A percentile compares a stretch with the other conserved stretches of the same genome.
These are phyloP conservation scores for Glaucopsyche alexis DNA, from an alignment of 2,888 invertebrate species.

Conservation along the genomic window DNA sequence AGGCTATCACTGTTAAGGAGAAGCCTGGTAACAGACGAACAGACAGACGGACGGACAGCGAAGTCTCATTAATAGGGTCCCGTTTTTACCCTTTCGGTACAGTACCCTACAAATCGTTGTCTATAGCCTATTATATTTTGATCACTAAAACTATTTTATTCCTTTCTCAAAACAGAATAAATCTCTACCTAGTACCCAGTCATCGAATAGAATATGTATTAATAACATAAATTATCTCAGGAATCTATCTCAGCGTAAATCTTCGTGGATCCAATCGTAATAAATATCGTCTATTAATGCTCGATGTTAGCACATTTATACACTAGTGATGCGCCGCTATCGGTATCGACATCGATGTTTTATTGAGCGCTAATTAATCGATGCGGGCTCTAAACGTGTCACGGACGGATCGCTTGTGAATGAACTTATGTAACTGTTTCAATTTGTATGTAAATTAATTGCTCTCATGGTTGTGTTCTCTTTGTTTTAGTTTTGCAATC, in stretches of 20 bases:
- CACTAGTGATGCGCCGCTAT: constrained; percentile 34
- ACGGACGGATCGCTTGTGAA: constrained; percentile 35
- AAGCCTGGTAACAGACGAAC: too few species aligned
- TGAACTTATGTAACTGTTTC: constrained; percentile 23
- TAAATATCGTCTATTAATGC: constrained; percentile 23
- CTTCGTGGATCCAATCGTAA: constrained; percentile 16
- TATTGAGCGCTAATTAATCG: constrained; percentile 63
- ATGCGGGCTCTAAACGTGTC: constrained; percentile 55
- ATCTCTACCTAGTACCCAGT: neutral
- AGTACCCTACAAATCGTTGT: too few species aligned
- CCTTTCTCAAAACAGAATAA: neutral
- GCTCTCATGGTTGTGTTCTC: neutral
- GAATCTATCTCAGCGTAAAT: neutral
- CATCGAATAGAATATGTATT: neutral
- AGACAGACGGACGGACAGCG: too few species aligned
- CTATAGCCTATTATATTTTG: too few species aligned
- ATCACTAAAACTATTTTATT: neutral
- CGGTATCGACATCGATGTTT: constrained; percentile 47
- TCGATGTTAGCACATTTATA: constrained; percentile 22
- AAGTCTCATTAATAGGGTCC: too few species aligned
- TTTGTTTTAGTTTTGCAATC: constrained; percentile 16
- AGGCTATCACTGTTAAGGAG: too few species aligned
- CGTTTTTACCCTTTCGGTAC: too few species aligned
- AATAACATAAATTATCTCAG: constrained; percentile 5
- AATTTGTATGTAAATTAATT: constrained; percentile 25